Percentiles rank a stretch among this genome's conserved stretches.
These are phyloP conservation scores for Tragelaphus imberbis DNA, from an alignment of 2,113 vertebrate genomes.

Conservation along the genomic window DNA sequence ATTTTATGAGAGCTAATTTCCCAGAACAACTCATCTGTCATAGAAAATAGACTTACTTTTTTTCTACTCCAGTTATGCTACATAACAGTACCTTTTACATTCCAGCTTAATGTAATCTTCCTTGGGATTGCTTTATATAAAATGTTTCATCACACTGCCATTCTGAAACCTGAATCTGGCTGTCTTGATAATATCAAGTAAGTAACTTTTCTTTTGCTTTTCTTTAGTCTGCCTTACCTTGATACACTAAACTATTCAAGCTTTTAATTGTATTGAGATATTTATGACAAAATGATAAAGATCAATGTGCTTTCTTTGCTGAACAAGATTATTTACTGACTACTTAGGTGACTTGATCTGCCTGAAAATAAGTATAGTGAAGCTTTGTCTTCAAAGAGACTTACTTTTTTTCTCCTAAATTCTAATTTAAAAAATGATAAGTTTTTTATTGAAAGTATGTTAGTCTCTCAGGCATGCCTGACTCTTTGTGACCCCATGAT, in stretches of 20 bases:
- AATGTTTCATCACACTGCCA: conserved; percentile 99
- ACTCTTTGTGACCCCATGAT: not conserved
- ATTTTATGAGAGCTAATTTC: conserved; percentile 65
- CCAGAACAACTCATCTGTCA: conserved; percentile 44
- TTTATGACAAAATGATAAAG: not conserved
- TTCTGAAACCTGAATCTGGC: conserved; percentile 97
- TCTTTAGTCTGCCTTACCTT: not conserved
- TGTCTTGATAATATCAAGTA: conserved; percentile 99
- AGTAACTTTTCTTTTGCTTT: conserved; percentile 75
- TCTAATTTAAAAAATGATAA: not conserved
- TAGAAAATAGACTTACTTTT: conserved; percentile 26
- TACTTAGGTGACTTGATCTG: conserved; percentile 20
- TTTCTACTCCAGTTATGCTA: conserved; percentile 7
- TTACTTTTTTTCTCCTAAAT: not conserved
- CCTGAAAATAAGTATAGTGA: conserved; percentile 5
- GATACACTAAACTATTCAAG: not conserved
- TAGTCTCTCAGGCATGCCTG: not conserved
- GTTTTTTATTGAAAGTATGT: not conserved
- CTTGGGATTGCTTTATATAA: conserved; percentile 98
- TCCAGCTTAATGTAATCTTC: conserved; percentile 98
- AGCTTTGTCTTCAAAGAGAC: not conserved
- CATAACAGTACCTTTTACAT: conserved; percentile 67
- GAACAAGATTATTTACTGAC: not conserved
- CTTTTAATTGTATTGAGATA: not conserved
- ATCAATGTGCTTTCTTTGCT: not conserved